Conservation (phyloP, 1,140 invertebrate genomes). For the Brachionus asplanchnoidis region DNA sequence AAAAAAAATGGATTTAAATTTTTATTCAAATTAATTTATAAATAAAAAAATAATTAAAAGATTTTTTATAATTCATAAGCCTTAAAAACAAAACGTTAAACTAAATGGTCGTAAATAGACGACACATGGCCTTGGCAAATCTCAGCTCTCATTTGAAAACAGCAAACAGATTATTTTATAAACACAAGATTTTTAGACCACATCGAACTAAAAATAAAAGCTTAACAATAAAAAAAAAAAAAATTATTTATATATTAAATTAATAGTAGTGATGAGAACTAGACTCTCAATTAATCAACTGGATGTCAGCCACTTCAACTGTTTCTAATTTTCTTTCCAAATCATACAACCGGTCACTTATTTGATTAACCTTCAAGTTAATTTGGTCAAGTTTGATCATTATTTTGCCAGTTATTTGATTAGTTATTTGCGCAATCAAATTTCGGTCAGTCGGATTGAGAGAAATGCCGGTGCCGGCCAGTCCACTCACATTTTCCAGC, state of each 20-base stretch:
- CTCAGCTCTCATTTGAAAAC: background rate
- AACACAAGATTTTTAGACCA: background rate
- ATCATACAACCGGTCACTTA: conserved; percentile 33
- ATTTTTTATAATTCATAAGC: background rate
- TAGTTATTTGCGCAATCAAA: background rate
- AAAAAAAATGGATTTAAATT: background rate
- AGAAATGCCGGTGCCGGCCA: background rate
- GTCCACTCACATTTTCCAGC: background rate
- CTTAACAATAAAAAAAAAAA: background rate
- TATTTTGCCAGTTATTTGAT: conserved; percentile 35
- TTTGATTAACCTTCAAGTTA: conserved; percentile 25
- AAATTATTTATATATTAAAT: background rate
- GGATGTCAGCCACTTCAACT: conserved; percentile 17
- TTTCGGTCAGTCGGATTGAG: background rate
- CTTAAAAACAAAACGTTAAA: background rate
- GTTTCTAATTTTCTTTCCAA: conserved; percentile 36
- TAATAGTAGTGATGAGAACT: background rate
- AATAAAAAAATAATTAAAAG: background rate
- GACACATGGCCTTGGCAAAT: background rate
- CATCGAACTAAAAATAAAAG: background rate
- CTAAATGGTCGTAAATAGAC: background rate
- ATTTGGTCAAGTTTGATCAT: conserved; percentile 37
- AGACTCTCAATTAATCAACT: background rate
- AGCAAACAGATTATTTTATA: background rate
- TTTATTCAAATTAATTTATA: conserved; percentile 18